Evolutionary conservation across 2,888 invertebrate species (phyloP), one percentile per base, ranked within the genome.

Genomic region (Ochropleura leucogaster): DNA sequence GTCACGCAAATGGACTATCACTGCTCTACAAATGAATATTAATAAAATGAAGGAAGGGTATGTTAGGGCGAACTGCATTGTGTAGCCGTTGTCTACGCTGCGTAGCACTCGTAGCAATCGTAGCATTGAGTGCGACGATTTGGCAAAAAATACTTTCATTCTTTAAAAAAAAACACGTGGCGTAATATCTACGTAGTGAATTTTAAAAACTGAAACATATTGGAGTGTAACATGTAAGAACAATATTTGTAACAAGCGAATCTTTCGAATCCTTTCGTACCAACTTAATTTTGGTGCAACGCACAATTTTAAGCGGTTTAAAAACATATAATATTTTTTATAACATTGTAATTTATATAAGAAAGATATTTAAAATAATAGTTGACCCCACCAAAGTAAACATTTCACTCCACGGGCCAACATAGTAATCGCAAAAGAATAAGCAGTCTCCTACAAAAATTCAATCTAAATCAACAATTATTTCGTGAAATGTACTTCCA

Each of bases 81-180:
- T 8, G 59, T 51, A 62, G 42, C 42, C 14, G 12, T 62, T 47
- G n/a, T 49, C 47, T 74, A 55, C 74, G n/a, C 62, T 40, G 55
- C 63, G 76, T 80, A 80, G 81, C 63, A 18, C 12, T 49, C 55
- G 62, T 63, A 79, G 60, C 79, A 47, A 6, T 9, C 71, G 71
- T 47, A 74, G 62, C 44, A 49, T 9, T 51, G 18, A 42, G 8
- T 47, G 12, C 16, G 16, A 53, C 10, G 4, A 57, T 18, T 46
- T 4, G 6, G 6, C 2, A 40, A 40, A 2, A 16, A 40, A 7
- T 64, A 46, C 3, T 9, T 3, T 7, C 7, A 40, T 40, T 20
- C 2, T 14, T 30, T 4, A 30, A 10, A 30, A 30, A 12, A 18
- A 20, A 30, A 2, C 30, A 30, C 9, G 46, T 14, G 9, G 14